phyloP scores from a whole-genome alignment of 2,888 invertebrate genomes.

The Diarsia mendica region DNA sequence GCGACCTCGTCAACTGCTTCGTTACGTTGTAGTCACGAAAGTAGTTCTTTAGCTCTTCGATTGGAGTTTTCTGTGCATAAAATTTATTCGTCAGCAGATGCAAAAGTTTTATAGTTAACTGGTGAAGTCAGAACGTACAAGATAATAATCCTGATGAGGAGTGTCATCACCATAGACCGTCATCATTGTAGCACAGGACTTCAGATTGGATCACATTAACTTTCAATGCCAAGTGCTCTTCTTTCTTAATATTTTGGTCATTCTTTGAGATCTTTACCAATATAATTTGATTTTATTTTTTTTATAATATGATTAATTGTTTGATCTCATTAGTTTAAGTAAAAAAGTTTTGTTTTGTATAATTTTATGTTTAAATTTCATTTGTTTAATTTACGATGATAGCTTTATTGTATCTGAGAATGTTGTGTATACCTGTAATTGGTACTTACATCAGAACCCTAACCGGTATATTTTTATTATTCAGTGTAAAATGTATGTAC shows the following conservation, averaged over 20 bases:
- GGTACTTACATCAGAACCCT: too few species aligned
- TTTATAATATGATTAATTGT: too few species aligned
- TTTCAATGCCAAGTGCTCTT: not conserved
- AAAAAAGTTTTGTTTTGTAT: too few species aligned
- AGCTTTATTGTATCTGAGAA: too few species aligned
- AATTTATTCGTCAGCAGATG: not conserved
- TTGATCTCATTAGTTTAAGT: too few species aligned
- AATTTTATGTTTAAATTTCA: too few species aligned
- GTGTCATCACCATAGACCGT: not conserved
- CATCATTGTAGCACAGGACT: not conserved
- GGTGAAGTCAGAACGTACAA: not conserved
- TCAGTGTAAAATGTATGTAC: too few species aligned
- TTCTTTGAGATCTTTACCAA: not conserved
- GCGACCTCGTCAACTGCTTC: constrained; percentile 76
- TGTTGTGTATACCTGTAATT: too few species aligned
- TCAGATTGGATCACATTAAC: not conserved
- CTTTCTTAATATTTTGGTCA: not conserved
- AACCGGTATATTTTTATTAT: too few species aligned
- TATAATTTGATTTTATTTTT: too few species aligned
- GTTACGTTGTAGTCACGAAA: constrained; percentile 79
- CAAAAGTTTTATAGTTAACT: not conserved
- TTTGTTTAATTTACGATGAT: too few species aligned
- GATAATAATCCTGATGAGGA: too few species aligned
- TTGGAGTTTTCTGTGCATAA: constrained; percentile 72
- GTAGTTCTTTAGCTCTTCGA: constrained; percentile 76